A percentile compares a stretch with the other conserved stretches of the same genome.
Evolutionary conservation across 2,113 vertebrate genomes (phyloP).

Genomic region (Anoplopoma fimbria): DNA sequence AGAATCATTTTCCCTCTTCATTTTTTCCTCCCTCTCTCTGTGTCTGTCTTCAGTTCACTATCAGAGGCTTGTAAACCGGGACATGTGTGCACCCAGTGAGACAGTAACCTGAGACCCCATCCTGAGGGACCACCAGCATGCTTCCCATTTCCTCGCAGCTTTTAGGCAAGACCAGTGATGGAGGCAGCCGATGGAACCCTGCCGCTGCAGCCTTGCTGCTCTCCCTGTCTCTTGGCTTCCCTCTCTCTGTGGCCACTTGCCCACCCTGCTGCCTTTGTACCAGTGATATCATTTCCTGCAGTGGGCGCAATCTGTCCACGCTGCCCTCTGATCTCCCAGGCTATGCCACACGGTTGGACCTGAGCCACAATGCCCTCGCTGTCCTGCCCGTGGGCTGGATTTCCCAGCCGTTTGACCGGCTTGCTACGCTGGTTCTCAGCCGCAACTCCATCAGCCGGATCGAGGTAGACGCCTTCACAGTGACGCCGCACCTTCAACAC

Average conservation of each 20-base stretch:
- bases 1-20: conserved; percentile 5
- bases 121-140: conserved; percentile 70
- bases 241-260: conserved; percentile 79
- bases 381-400: conserved; percentile 84
- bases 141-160: conserved; percentile 22
- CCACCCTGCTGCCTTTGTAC: conserved; percentile 88
- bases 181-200: conserved; percentile 20
- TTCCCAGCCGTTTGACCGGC: conserved; percentile 76
- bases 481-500: conserved; percentile 81
- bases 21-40: conserved; percentile 28
- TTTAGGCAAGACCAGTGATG: conserved; percentile 13
- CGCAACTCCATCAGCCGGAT: conserved; percentile 85
- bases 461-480: conserved; percentile 80
- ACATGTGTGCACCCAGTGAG: conserved; percentile 58
- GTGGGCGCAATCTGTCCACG: conserved; percentile 84
- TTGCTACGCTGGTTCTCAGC: conserved; percentile 84
- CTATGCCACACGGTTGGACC: conserved; percentile 85
- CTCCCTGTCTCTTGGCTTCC: conserved; percentile 59
- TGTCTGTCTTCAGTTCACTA: conserved; percentile 17
- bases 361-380: conserved; percentile 87
- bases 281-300: conserved; percentile 89
- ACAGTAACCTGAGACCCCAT: conserved; percentile 65
- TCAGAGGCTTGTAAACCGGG: conserved; percentile 36
- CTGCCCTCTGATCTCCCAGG: conserved; percentile 83
- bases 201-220: conserved; percentile 67